Percentiles rank a stretch among this genome's conserved stretches.
Evolutionary conservation across 2,888 invertebrate genomes (phyloP).

Genomic region (Tuta absoluta): DNA sequence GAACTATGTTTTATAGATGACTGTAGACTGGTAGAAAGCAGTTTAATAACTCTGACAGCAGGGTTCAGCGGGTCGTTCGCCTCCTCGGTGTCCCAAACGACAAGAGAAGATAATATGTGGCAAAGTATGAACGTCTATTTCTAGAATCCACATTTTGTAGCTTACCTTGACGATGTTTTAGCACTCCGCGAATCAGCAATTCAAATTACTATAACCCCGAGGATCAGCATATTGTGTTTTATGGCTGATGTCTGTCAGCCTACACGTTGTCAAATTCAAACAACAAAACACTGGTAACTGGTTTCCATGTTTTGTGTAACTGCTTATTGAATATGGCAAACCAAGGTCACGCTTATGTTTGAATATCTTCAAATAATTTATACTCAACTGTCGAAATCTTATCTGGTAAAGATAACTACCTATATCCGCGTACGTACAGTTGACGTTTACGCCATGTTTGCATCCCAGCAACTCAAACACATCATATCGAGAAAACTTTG

Average conservation of each 20-base stretch:
- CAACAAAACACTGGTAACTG: background rate
- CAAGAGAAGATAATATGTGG: background rate
- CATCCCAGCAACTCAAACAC: no score
- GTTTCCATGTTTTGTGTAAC: slow-evolving; percentile 3
- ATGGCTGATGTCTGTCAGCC: background rate
- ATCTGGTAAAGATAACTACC: background rate
- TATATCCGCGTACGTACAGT: background rate
- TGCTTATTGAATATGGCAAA: background rate
- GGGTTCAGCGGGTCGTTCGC: no score
- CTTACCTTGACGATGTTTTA: background rate
- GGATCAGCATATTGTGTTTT: background rate
- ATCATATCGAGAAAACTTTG: no score
- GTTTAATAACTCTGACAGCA: no score
- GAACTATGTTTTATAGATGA: no score
- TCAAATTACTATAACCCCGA: background rate
- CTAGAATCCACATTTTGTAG: background rate
- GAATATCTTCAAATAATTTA: background rate
- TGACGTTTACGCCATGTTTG: no score
- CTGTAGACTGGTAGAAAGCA: no score
- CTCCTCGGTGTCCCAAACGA: no score
- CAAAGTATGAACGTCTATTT: background rate
- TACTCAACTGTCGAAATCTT: slow-evolving; percentile 4
- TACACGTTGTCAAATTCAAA: background rate
- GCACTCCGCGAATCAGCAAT: background rate
- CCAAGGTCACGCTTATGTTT: background rate